Conservation (phyloP, 2,113 vertebrate genomes). For the Heptranchias perlo region DNA sequence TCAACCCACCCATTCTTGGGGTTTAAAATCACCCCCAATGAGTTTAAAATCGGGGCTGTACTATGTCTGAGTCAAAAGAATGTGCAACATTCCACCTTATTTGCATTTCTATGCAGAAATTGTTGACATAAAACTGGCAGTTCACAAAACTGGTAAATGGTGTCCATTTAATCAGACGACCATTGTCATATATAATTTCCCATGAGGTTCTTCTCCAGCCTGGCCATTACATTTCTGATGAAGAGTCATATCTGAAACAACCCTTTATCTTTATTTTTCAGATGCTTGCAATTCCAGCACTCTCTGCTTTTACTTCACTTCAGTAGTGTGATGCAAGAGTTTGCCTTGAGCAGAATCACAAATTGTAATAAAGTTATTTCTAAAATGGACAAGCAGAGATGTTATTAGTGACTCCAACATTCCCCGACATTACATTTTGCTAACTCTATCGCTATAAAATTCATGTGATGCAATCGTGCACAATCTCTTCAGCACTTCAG, state of each 20-base stretch:
- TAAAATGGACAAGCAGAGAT: neutral
- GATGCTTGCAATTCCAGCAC: neutral
- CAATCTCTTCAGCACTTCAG: neutral
- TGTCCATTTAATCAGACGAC: neutral
- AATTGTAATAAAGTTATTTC: neutral
- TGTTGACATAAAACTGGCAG: too few relatives aligned
- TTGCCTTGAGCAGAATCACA: constrained; percentile 10
- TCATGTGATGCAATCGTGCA: neutral
- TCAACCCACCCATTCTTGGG: too few relatives aligned
- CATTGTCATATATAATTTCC: neutral
- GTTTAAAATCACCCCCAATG: too few relatives aligned
- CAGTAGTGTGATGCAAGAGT: neutral
- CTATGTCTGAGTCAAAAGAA: neutral
- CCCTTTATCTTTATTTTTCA: neutral
- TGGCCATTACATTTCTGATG: neutral
- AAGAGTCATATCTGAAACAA: neutral
- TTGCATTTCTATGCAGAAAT: too few relatives aligned
- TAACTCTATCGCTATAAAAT: neutral
- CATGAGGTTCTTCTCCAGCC: too few relatives aligned
- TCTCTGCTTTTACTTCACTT: neutral
- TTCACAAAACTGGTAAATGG: neutral
- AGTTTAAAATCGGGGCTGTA: neutral
- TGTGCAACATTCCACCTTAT: neutral
- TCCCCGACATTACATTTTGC: neutral
- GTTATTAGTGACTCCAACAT: neutral